These are phyloP conservation scores for Hexactinellida sp. DNA, from an alignment of 37 sponge, comb jelly and placozoan genomes.

Conservation along the genomic window DNA sequence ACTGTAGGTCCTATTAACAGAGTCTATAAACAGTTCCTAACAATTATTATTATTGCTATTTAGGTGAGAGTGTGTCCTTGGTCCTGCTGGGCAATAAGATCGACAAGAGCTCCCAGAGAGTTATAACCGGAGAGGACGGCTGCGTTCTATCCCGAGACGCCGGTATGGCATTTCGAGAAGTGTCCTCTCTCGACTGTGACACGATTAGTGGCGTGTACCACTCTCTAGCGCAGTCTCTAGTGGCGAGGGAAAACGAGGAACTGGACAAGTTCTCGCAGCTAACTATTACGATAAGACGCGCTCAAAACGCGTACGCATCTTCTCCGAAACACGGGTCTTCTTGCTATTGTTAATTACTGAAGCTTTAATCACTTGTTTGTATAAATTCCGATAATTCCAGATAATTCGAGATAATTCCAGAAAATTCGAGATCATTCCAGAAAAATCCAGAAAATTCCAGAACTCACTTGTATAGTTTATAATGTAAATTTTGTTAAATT, in stretches of 20 bases:
- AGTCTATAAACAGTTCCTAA: too few species aligned
- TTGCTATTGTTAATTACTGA: background rate
- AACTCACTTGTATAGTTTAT: too few species aligned
- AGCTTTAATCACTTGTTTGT: background rate
- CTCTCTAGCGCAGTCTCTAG: background rate
- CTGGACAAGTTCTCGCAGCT: background rate
- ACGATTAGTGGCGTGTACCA: background rate
- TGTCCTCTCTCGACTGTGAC: background rate
- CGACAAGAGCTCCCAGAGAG: background rate
- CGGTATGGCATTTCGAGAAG: background rate
- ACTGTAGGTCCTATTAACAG: too few species aligned
- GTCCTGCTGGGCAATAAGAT: background rate
- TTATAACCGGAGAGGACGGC: conserved; percentile 2
- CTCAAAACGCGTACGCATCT: background rate
- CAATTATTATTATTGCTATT: too few species aligned
- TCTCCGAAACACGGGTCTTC: background rate
- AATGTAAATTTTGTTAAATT: too few species aligned
- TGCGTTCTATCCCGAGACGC: background rate
- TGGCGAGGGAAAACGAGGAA: background rate
- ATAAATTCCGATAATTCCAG: too few species aligned
- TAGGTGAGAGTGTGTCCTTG: background rate
- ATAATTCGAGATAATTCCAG: too few species aligned
- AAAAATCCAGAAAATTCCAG: too few species aligned
- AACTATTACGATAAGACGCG: background rate
- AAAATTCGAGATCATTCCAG: too few species aligned